Percentiles rank a stretch among this genome's conserved stretches.
Conservation (phyloP, 2,888 invertebrate species). For the Cheilosia urbana region DNA sequence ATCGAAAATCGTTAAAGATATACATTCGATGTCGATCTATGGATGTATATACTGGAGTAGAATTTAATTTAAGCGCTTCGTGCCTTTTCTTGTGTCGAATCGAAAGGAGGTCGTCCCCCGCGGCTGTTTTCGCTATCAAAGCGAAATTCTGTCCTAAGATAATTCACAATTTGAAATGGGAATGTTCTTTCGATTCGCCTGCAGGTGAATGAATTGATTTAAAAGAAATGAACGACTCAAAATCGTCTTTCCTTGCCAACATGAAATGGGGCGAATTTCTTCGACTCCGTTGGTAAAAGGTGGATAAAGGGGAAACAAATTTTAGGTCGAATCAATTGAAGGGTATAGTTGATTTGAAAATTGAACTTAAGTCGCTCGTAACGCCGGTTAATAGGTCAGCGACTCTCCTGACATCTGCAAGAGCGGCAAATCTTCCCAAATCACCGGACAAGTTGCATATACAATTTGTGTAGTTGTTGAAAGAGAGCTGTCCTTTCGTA, state of each 20-base stretch:
- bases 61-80: conserved; percentile 48
- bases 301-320: neutral
- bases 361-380: no score
- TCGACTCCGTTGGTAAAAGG: neutral
- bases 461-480: no score
- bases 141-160: conserved; percentile 46
- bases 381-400: no score
- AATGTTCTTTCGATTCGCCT: conserved; percentile 38
- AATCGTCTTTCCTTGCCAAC: conserved; percentile 1
- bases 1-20: conserved; percentile 48
- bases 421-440: no score
- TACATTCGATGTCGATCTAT: neutral
- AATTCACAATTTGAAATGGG: conserved; percentile 42
- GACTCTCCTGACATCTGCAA: no score
- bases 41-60: conserved; percentile 1
- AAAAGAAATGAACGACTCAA: conserved; percentile 39
- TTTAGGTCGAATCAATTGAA: neutral
- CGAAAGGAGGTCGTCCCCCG: conserved; percentile 36
- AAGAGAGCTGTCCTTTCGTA: no score
- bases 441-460: no score
- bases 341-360: no score
- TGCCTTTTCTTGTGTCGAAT: conserved; percentile 27
- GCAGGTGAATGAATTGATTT: conserved; percentile 65
- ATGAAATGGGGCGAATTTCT: neutral
- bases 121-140: conserved; percentile 48